These are phyloP conservation scores for Poecilia picta DNA, from an alignment of 2,797 vertebrate species.

Conservation along the genomic window DNA sequence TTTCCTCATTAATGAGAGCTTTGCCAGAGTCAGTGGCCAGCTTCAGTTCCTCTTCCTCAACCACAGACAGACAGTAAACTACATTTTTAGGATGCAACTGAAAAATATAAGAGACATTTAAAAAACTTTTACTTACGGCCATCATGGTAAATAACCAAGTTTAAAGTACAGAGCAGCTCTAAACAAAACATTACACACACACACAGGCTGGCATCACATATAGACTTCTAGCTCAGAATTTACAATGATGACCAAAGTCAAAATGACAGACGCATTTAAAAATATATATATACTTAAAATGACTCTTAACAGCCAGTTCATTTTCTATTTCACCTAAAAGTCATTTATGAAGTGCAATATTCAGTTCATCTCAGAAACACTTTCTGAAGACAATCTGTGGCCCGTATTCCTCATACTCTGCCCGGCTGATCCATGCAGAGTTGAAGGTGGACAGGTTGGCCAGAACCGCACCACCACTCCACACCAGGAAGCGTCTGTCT, in stretches of 20 bases:
- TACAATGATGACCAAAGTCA: background rate
- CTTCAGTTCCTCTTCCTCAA: slow-evolving; percentile 35
- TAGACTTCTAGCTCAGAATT: slow-evolving; percentile 3
- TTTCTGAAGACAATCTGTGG: slow-evolving; percentile 81
- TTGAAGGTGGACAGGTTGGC: slow-evolving; percentile 64
- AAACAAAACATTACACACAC: background rate
- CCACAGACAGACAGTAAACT: background rate
- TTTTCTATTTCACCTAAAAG: background rate
- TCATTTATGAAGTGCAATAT: background rate
- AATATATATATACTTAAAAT: background rate
- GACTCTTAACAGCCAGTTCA: background rate
- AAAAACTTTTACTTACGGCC: background rate
- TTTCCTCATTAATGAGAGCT: background rate
- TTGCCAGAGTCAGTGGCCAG: slow-evolving; percentile 36
- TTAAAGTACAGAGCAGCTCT: background rate
- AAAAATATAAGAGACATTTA: background rate
- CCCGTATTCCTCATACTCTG: slow-evolving; percentile 80
- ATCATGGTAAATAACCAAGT: background rate
- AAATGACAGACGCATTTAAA: background rate
- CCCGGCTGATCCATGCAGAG: slow-evolving; percentile 77
- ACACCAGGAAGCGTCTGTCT: slow-evolving; percentile 79
- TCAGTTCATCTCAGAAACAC: slow-evolving; percentile 76
- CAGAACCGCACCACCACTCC: slow-evolving; percentile 79
- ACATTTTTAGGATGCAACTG: background rate
- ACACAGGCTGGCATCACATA: background rate